phyloP scores from a whole-genome alignment of 2,113 vertebrate species.

The Lycaon pictus region DNA sequence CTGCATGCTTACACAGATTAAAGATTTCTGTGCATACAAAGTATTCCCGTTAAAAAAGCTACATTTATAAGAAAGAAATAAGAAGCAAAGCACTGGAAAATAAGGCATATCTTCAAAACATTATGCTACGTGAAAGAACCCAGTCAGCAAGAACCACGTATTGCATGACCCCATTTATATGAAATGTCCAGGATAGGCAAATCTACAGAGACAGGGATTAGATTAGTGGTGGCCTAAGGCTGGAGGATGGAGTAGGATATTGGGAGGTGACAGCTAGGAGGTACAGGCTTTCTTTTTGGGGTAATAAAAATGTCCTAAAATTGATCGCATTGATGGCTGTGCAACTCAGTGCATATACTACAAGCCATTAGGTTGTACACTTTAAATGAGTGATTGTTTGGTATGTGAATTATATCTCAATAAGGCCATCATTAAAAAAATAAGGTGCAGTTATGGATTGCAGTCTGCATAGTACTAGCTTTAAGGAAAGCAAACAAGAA shows the following conservation, averaged over 20 bases:
- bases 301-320: neutral
- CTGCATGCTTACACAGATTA: neutral
- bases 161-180: accelerated
- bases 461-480: neutral
- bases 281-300: neutral
- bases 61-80: neutral
- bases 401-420: neutral
- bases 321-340: neutral
- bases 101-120: neutral
- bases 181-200: neutral
- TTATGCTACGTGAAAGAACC: neutral
- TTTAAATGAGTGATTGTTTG: neutral
- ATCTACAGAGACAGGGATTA: neutral
- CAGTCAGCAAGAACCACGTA: neutral
- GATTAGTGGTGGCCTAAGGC: neutral
- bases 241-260: accelerated
- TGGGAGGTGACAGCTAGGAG: neutral
- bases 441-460: neutral
- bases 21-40: neutral
- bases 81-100: neutral
- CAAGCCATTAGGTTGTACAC: neutral
- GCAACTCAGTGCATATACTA: neutral
- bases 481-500: constrained; percentile 27
- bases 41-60: neutral
- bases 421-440: neutral